Base-by-base conservation (phyloP, 2,113 vertebrate genomes). In the Nerophis ophidion region DNA sequence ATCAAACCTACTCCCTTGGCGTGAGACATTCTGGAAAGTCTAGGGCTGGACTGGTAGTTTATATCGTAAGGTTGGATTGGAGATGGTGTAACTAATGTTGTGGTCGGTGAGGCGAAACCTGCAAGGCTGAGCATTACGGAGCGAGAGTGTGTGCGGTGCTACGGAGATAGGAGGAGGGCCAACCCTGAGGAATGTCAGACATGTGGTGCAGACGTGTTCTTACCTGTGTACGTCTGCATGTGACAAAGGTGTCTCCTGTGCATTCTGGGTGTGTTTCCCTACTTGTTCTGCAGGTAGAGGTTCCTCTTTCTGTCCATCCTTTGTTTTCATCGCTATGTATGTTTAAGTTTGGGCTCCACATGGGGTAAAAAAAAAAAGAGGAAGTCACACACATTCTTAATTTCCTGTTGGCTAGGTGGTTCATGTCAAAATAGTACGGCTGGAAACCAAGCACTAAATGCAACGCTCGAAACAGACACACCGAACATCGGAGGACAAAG, bases 171-270 rank as follows among this genome's bases (percentile, higher is more conserved):
- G 51, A 42, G 38, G 42, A n/a, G 34, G 17, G 10, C 7, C 46
- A 19, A 26, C 42, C 46, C 44, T 5, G 3, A 71, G 73, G 84
- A 83, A 84, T 84, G 64, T 55, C 55, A 72, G 55, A 58, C 14
- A 67, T 70, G 38, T 67, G 55, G 67, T 47, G 19, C 3, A 17
- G 63, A 70, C 84, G 17, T 77, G 82, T 72, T 69, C 60, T 51
- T 42, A 55, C 77, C 0, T 44, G 40, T 63, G 45, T 51, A n/a
- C n/a, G n/a, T n/a, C n/a, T n/a, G 4, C 17, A 51, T 67, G 38
- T 62, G 55, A 64, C 60, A 71, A 16, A 11, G 50, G n/a, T 50
- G 16, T 59, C 16, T 36, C 34, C 47, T 62, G 48, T 42, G 38
- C 10, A 11, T 54, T 13, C 6, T 70, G 49, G 66, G 73, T 36